Base-by-base conservation (phyloP, 2,113 vertebrate genomes). In the Dermatemys mawii region DNA sequence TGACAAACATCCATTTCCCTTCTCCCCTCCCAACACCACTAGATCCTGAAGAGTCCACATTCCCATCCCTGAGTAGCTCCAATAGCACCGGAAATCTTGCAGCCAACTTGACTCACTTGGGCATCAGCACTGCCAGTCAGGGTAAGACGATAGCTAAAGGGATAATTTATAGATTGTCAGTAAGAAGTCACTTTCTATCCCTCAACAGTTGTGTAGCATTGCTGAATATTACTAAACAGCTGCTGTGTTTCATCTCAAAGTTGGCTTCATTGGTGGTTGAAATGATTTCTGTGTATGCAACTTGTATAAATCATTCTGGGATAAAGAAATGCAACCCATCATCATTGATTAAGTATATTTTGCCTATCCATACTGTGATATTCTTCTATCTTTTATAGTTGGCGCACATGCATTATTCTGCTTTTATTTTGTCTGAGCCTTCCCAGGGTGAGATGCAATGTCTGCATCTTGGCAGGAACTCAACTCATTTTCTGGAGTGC, bases 1-100 rank as follows among this genome's bases (percentile, higher is more conserved):
- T 99, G 91, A 99, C 99, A 89, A 99, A 99, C 98, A 99, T 99
- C 97, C 99, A 99, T 97, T 99, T 99, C 97, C 99, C 99, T 1
- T 99, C 99, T 14, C 99, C 99, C 0, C 98, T 99, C 29, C 99
- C 99, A 24, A 99, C 99, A 4, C 99, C 99, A 0, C 97, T 99
- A 94, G 99, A 99, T 89, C 99, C 99, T 0, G 99, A 99, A 91
- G 99, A 99, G 89, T 97, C 98, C 12, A 93, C 99, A 2, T 99
- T 99, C 97, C 99, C 99, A 0, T 95, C 98, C 26, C 98, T 99
- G 81, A 99, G 98, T 95, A 97, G 98, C 79, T 98, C 99, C 97
- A 98, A 98, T 95, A 99, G 99, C 94, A 99, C 99, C 0, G 98
- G 99, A 21, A 99, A 98, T 93, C 98, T 99, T 3, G 98, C 99